These are phyloP conservation scores for Agrenia bidenticulata DNA, from an alignment of 2,888 invertebrate species.

Conservation along the genomic window DNA sequence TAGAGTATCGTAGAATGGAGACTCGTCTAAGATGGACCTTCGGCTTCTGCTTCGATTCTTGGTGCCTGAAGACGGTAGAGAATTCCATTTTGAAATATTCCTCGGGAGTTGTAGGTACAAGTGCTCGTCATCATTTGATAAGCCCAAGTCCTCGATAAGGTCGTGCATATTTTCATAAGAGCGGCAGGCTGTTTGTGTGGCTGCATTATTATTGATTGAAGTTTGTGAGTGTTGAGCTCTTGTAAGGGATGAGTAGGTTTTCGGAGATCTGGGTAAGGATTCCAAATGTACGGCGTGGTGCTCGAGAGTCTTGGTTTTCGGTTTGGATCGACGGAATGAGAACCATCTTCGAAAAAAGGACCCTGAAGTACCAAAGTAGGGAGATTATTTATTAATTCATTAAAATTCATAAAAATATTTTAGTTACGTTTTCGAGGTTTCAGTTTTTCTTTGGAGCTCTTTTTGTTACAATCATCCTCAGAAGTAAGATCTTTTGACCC, in stretches of 20 bases:
- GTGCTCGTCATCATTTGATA: background rate
- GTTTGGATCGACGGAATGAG: slow-evolving; percentile 33
- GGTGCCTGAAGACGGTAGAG: slow-evolving; percentile 6
- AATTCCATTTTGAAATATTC: slow-evolving; percentile 20
- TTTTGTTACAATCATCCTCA: too few species aligned
- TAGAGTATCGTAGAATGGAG: slow-evolving; percentile 20
- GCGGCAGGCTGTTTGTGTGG: background rate
- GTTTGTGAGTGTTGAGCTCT: background rate
- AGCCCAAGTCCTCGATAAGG: background rate
- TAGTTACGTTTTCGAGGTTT: background rate
- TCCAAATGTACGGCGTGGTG: slow-evolving; percentile 10
- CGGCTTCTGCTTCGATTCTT: background rate
- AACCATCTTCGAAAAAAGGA: slow-evolving; percentile 39
- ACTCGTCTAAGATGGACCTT: slow-evolving; percentile 16
- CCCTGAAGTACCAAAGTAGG: slow-evolving; percentile 12
- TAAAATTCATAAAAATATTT: slow-evolving; percentile 6
- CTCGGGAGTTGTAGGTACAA: background rate
- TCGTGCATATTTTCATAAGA: slow-evolving; percentile 6
- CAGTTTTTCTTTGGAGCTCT: background rate
- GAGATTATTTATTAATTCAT: background rate
- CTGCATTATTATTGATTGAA: background rate
- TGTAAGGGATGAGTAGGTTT: slow-evolving; percentile 11
- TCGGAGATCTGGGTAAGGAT: slow-evolving; percentile 25
- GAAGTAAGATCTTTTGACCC: background rate
- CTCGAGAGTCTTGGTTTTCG: slow-evolving; percentile 3